These are phyloP conservation scores for Trypoxylus dichotomus DNA, from an alignment of 1,140 invertebrate species.

Conservation along the genomic window DNA sequence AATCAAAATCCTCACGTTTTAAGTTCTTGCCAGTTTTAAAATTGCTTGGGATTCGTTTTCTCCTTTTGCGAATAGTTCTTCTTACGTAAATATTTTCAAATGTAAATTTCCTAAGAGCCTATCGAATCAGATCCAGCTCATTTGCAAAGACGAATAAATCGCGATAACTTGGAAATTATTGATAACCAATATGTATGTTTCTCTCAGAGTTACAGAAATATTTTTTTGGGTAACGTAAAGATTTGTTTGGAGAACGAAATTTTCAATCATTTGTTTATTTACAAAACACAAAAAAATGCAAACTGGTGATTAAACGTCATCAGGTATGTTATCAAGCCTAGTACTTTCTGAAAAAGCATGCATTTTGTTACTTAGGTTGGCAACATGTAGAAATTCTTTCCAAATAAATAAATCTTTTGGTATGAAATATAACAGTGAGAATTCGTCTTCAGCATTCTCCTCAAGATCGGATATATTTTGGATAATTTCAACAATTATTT, in stretches of 20 bases:
- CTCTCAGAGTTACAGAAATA: neutral
- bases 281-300: neutral
- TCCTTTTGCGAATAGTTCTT: constrained; percentile 49
- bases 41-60: constrained; percentile 34
- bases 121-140: neutral
- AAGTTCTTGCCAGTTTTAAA: constrained; percentile 47
- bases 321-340: neutral
- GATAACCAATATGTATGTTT: neutral
- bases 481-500: neutral
- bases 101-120: neutral
- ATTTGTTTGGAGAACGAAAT: neutral
- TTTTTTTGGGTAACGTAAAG: neutral
- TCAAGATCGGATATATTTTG: neutral
- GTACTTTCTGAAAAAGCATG: neutral
- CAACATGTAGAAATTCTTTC: neutral
- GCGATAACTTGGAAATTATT: neutral
- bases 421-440: neutral
- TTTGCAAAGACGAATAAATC: neutral
- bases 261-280: neutral
- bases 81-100: constrained; percentile 40
- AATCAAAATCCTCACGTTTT: constrained; percentile 49
- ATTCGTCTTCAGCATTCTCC: neutral
- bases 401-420: neutral
- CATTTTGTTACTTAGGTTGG: neutral
- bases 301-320: neutral